Conservation (phyloP, 2,113 vertebrate species). For the Cynocephalus volans region DNA sequence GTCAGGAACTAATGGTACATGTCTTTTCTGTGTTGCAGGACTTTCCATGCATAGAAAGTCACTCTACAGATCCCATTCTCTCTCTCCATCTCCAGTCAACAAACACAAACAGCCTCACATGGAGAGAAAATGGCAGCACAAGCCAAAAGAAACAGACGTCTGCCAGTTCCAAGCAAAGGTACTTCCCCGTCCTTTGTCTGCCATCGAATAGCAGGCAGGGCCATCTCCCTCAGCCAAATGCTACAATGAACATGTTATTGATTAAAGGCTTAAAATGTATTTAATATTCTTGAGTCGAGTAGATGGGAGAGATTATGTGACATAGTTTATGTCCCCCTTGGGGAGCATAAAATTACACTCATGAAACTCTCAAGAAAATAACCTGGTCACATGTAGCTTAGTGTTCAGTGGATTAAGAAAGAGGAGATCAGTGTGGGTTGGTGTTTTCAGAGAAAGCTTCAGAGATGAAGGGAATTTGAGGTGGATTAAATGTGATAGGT, state of each 20-base stretch:
- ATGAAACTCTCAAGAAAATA: conserved; percentile 38
- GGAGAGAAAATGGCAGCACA: conserved; percentile 75
- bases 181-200: background rate
- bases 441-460: conserved; percentile 40
- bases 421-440: background rate
- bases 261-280: background rate
- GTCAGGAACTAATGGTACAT: background rate
- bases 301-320: background rate
- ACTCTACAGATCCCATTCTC: conserved; percentile 88
- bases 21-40: conserved; percentile 59
- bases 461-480: conserved; percentile 20
- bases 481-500: background rate
- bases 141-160: conserved; percentile 84
- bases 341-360: background rate
- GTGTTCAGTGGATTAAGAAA: conserved; percentile 32
- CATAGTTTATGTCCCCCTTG: background rate
- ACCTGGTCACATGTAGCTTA: background rate
- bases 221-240: background rate
- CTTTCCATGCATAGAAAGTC: conserved; percentile 51
- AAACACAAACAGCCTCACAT: conserved; percentile 74
- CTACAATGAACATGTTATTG: background rate
- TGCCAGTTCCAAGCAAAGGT: conserved; percentile 87
- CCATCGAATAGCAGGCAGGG: background rate
- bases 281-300: background rate
- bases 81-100: conserved; percentile 88